Percentiles rank a stretch among this genome's conserved stretches.
Conservation (phyloP, 2,797 vertebrate genomes). For the Pseudochirops cupreus region DNA sequence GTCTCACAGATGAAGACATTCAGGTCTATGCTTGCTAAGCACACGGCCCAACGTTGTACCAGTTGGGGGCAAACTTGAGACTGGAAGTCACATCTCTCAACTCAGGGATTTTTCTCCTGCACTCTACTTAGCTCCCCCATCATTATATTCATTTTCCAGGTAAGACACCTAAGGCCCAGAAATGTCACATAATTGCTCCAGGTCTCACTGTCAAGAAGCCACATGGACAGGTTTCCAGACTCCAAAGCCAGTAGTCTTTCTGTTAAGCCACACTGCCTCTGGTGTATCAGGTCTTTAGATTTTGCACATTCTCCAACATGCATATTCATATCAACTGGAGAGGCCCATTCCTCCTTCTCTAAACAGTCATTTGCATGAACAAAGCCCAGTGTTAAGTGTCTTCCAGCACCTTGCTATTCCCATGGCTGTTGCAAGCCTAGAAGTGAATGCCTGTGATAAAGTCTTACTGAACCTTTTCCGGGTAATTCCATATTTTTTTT, state of each 20-base stretch:
- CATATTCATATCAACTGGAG: conserved; percentile 6
- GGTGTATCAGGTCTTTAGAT: not conserved
- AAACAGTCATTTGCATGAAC: not conserved
- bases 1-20: not conserved
- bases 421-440: not conserved
- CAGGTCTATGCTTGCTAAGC: not conserved
- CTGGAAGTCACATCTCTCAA: not conserved
- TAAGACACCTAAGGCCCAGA: not conserved
- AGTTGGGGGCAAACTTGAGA: not conserved
- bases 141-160: not conserved
- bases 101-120: not conserved
- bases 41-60: not conserved
- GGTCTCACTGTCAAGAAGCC: not conserved
- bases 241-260: not conserved
- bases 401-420: not conserved
- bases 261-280: not conserved
- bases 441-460: not conserved
- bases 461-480: not conserved
- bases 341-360: not conserved
- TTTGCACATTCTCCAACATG: not conserved
- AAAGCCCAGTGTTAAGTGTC: not conserved
- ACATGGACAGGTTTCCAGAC: not conserved
- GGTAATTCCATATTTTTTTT: not conserved
- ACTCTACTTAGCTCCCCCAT: not conserved
- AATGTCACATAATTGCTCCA: not conserved